Evolutionary conservation across 2,888 invertebrate species (phyloP).

Genomic region (Athrips mouffetella): DNA sequence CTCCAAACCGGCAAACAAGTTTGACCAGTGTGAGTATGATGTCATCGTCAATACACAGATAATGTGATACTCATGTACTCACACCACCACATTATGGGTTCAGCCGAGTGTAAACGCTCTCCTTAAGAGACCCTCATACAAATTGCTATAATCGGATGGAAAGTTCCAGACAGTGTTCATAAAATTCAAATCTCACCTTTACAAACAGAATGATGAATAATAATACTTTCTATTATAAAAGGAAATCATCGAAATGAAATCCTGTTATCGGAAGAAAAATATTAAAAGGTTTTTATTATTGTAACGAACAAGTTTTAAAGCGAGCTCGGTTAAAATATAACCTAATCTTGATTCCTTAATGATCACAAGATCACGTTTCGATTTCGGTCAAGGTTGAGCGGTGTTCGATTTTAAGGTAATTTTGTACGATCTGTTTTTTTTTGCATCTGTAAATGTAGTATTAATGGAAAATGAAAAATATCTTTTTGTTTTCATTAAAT

Average conservation of each 20-base stretch:
- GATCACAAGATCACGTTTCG: slow-evolving; percentile 30
- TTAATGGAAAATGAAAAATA: too few relatives aligned
- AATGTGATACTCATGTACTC: slow-evolving; percentile 18
- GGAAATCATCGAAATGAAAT: slow-evolving; percentile 41
- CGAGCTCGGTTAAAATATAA: slow-evolving; percentile 25
- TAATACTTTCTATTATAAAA: slow-evolving; percentile 35
- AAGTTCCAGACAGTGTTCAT: slow-evolving; percentile 44
- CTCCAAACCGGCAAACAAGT: slow-evolving; percentile 42
- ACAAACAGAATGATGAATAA: slow-evolving; percentile 35
- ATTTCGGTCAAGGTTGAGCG: slow-evolving; percentile 50
- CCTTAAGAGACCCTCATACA: slow-evolving; percentile 19
- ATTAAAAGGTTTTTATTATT: slow-evolving; percentile 18
- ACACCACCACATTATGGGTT: slow-evolving; percentile 12
- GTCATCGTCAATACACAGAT: slow-evolving; percentile 42
- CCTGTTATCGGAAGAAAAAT: slow-evolving; percentile 33
- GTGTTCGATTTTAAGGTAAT: slow-evolving; percentile 26
- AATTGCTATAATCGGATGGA: slow-evolving; percentile 38
- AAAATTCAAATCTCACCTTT: slow-evolving; percentile 40
- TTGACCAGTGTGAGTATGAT: slow-evolving; percentile 44
- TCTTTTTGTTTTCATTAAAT: too few relatives aligned
- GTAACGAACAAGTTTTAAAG: slow-evolving; percentile 9
- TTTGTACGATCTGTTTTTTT: too few relatives aligned
- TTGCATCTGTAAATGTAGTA: too few relatives aligned
- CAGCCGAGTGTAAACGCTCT: slow-evolving; percentile 12
- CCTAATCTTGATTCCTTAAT: slow-evolving; percentile 24